Conservation (phyloP, 2,113 vertebrate genomes). For the Callipepla californica region DNA sequence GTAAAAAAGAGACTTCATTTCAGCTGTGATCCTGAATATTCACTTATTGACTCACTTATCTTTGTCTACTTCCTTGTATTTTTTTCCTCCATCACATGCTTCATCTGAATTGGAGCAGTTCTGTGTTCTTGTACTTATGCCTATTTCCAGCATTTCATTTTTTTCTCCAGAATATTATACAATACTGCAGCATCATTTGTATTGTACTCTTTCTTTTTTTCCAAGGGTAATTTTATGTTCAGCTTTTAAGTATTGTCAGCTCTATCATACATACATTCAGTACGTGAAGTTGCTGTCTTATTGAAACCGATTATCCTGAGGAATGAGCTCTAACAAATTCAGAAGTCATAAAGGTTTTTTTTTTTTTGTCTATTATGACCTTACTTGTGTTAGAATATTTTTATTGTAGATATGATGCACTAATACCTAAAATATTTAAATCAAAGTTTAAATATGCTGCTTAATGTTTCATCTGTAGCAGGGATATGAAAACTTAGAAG, state of each 20-base stretch:
- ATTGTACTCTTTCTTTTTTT: neutral
- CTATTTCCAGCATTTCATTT: neutral
- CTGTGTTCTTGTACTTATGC: neutral
- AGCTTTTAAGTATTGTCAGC: neutral
- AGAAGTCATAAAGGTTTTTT: neutral
- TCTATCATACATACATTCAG: neutral
- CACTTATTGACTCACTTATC: neutral
- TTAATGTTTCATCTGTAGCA: neutral
- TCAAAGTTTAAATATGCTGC: neutral
- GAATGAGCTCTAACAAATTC: neutral
- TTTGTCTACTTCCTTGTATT: neutral
- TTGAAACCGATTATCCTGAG: neutral
- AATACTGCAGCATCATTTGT: neutral
- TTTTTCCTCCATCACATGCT: neutral
- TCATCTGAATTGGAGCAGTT: neutral
- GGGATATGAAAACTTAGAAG: neutral
- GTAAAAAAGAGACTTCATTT: neutral
- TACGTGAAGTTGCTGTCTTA: neutral
- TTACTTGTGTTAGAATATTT: neutral
- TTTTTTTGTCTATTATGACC: neutral
- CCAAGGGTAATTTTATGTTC: neutral
- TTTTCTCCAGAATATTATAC: neutral
- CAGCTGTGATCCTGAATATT: neutral
- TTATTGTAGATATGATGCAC: neutral
- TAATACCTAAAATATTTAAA: constrained; percentile 23